Percentiles rank a stretch among this genome's conserved stretches.
phyloP scores from a whole-genome alignment of 2,113 vertebrate genomes.

The Misgurnus mizolepis region DNA sequence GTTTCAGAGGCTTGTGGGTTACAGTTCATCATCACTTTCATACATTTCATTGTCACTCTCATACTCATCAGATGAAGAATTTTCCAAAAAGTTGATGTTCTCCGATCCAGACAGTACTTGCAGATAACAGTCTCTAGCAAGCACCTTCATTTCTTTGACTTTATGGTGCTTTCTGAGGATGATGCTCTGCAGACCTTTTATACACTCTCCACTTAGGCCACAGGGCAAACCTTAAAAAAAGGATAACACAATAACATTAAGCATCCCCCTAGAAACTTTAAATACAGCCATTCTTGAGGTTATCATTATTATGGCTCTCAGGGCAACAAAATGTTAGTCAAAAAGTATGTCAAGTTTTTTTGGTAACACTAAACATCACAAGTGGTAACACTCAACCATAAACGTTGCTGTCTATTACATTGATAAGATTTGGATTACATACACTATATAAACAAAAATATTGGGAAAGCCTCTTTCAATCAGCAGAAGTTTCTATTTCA shows the following conservation, averaged over 20 bases:
- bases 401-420: too few relatives aligned
- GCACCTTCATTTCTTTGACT: conserved; percentile 2
- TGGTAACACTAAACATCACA: neutral
- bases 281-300: neutral
- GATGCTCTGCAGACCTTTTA: conserved; percentile 3
- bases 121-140: conserved; percentile 10
- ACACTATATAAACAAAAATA: too few relatives aligned
- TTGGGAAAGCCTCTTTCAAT: too few relatives aligned
- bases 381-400: too few relatives aligned
- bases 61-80: neutral
- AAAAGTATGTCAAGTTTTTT: neutral
- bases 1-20: neutral
- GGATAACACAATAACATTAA: neutral
- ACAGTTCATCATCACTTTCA: neutral
- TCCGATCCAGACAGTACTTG: conserved; percentile 6
- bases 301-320: neutral
- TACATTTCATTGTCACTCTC: neutral
- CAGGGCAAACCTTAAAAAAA: neutral
- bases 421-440: too few relatives aligned
- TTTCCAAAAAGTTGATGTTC: neutral
- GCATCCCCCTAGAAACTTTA: neutral
- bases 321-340: too few relatives aligned
- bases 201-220: conserved; percentile 1
- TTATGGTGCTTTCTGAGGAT: neutral
- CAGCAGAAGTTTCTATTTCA: too few relatives aligned